Percentiles rank a stretch among this genome's conserved stretches.
phyloP scores from a whole-genome alignment of 2,797 vertebrate species.

The Capromys pilorides region DNA sequence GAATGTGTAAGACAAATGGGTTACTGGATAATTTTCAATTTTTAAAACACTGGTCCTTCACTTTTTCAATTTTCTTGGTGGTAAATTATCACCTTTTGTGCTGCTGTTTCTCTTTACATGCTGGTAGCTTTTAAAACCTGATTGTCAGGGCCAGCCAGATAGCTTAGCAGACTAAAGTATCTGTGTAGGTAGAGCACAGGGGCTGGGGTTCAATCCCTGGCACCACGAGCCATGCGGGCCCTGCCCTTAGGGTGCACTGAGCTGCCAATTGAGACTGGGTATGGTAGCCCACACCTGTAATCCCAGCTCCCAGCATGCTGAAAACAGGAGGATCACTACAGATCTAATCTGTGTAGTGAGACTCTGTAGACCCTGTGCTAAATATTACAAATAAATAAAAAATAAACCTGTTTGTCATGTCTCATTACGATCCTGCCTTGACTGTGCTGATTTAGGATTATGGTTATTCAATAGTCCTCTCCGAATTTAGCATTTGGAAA shows the following conservation, averaged over 20 bases:
- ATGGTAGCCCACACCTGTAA: too few relatives aligned
- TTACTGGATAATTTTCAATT: neutral
- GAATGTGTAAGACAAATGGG: neutral
- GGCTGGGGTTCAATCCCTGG: too few relatives aligned
- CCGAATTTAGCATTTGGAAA: neutral
- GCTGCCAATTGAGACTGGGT: too few relatives aligned
- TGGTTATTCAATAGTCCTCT: neutral
- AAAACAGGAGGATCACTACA: too few relatives aligned
- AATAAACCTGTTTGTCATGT: neutral
- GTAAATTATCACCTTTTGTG: neutral
- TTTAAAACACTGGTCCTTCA: neutral
- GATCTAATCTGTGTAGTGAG: too few relatives aligned
- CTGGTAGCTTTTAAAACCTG: neutral
- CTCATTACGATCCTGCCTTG: constrained; percentile 8
- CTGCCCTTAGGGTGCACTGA: too few relatives aligned
- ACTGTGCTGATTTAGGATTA: constrained; percentile 8
- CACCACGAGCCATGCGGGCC: too few relatives aligned
- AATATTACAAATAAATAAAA: too few relatives aligned
- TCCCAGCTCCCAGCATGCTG: too few relatives aligned
- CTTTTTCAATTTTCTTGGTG: neutral
- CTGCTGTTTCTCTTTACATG: neutral
- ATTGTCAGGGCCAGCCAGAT: neutral
- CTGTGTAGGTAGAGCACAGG: too few relatives aligned
- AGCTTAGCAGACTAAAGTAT: too few relatives aligned
- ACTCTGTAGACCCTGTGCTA: too few relatives aligned